Evolutionary conservation across 2,113 vertebrate species (phyloP).

Genomic region (Choloepus hoffmanni): DNA sequence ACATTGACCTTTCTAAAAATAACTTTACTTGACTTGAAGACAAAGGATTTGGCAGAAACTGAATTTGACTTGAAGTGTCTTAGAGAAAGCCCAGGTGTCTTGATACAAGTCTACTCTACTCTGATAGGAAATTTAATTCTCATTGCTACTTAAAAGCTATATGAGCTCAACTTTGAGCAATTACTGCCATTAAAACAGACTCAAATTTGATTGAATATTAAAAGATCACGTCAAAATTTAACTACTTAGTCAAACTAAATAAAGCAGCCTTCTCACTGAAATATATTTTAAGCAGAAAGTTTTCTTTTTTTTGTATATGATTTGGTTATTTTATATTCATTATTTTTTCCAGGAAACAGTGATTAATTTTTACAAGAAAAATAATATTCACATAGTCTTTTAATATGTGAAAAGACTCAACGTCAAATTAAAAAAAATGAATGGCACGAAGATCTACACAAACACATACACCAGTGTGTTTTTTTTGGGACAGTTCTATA

Average conservation of each 20-base stretch:
- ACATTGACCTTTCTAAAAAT: conserved; percentile 33
- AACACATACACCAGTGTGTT: background rate
- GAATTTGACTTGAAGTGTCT: conserved; percentile 6
- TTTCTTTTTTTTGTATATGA: conserved; percentile 12
- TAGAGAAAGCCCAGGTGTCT: conserved; percentile 2
- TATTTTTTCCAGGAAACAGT: background rate
- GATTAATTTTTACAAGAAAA: conserved; percentile 13
- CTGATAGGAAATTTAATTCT: background rate
- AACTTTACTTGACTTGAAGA: conserved; percentile 43
- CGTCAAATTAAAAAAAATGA: background rate
- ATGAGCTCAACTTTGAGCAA: background rate
- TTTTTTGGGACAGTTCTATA: background rate
- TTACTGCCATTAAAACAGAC: background rate
- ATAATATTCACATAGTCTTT: background rate
- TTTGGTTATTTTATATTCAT: conserved; percentile 15
- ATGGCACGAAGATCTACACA: background rate
- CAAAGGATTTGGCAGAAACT: background rate
- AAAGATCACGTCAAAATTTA: background rate
- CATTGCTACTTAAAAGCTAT: background rate
- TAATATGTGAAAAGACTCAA: background rate
- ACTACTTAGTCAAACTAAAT: background rate
- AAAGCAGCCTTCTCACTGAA: background rate
- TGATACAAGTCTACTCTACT: background rate
- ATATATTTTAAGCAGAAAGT: conserved; percentile 16
- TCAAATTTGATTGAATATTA: background rate